A percentile compares a stretch with the other conserved stretches of the same genome.
phyloP scores from a whole-genome alignment of 2,888 invertebrate genomes.

The Ochlodes sylvanus region DNA sequence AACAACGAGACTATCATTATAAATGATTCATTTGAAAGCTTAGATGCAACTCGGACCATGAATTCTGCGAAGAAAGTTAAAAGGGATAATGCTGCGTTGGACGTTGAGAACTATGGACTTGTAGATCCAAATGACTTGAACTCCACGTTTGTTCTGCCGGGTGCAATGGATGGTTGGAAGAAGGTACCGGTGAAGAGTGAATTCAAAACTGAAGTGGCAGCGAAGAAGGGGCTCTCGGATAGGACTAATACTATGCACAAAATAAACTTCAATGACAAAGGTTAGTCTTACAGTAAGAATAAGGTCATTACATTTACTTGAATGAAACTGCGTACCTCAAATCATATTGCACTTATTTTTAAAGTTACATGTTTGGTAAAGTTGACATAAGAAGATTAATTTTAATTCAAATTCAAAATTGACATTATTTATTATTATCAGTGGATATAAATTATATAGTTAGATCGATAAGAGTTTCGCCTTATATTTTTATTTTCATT shows the following conservation, averaged over 20 bases:
- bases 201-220: slow-evolving; percentile 47
- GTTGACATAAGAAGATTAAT: too few relatives aligned
- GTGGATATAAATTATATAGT: too few relatives aligned
- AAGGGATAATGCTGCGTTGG: slow-evolving; percentile 53
- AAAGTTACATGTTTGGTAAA: too few relatives aligned
- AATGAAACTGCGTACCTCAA: too few relatives aligned
- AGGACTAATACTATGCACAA: slow-evolving; percentile 68
- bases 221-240: slow-evolving; percentile 66
- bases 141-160: slow-evolving; percentile 76
- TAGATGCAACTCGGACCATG: slow-evolving; percentile 63
- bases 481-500: too few relatives aligned
- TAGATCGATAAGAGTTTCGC: too few relatives aligned
- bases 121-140: slow-evolving; percentile 73
- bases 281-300: too few relatives aligned
- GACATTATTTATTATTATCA: too few relatives aligned
- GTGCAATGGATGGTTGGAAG: slow-evolving; percentile 60
- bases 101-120: slow-evolving; percentile 60
- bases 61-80: slow-evolving; percentile 73
- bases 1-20: slow-evolving; percentile 76
- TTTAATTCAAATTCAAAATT: too few relatives aligned
- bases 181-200: slow-evolving; percentile 54
- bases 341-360: too few relatives aligned
- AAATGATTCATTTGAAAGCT: slow-evolving; percentile 70
- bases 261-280: slow-evolving; percentile 65
- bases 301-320: too few relatives aligned